phyloP scores from a whole-genome alignment of 2,797 vertebrate species.

The Pantherophis vulpinus region DNA sequence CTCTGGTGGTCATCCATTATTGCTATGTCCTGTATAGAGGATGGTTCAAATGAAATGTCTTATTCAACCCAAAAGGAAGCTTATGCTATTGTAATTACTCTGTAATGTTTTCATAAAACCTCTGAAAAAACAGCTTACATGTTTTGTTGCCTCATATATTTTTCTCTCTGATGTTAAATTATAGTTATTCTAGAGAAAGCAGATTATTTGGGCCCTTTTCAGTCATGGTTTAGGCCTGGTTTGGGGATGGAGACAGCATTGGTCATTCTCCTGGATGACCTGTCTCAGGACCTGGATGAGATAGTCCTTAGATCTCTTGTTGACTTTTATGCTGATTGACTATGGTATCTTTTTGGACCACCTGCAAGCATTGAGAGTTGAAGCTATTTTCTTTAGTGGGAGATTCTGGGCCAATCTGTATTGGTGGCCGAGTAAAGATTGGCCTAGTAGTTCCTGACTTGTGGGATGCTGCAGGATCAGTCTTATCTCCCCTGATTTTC shows the following conservation, averaged over 20 bases:
- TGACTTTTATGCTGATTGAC: background rate
- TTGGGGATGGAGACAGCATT: background rate
- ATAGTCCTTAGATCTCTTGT: background rate
- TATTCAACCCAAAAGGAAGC: background rate
- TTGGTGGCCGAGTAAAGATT: background rate
- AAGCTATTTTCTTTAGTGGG: background rate
- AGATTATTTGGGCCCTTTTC: background rate
- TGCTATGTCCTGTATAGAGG: constrained; percentile 86
- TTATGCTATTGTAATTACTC: background rate
- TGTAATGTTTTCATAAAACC: background rate
- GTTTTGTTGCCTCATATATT: background rate
- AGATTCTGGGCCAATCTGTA: background rate
- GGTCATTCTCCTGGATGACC: background rate
- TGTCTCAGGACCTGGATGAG: background rate
- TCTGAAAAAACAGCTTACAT: background rate
- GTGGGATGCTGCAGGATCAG: background rate
- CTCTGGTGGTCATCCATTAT: constrained; percentile 96
- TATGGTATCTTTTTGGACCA: background rate
- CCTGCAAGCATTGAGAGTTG: background rate
- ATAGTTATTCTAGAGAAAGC: background rate
- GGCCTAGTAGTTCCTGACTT: background rate
- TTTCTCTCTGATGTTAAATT: background rate
- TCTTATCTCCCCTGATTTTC: background rate
- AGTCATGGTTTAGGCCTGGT: background rate
- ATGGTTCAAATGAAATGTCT: constrained; percentile 28